Conservation (phyloP, 2,888 invertebrate genomes). For the Bembecia ichneumoniformis region DNA sequence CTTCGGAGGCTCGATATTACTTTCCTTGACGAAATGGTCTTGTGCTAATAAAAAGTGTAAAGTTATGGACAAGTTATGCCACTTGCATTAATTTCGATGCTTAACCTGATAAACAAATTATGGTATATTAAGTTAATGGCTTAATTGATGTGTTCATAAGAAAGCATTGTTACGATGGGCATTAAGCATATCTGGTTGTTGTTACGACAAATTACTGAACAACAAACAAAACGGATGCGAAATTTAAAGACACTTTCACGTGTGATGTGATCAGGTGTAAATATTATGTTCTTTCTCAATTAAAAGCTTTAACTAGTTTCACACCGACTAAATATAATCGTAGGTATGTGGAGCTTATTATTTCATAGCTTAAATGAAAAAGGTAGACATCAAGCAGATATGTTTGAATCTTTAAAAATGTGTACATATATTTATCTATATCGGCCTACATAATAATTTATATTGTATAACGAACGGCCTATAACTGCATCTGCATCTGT, state of each 20-base stretch:
- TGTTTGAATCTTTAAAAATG: no score
- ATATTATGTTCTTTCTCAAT: no score
- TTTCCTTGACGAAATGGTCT: constrained; percentile 65
- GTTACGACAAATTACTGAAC: not conserved
- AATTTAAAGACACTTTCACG: not conserved
- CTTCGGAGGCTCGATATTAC: constrained; percentile 34
- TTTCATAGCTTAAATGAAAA: no score
- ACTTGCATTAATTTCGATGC: constrained; percentile 72
- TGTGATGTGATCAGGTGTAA: no score
- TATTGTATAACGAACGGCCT: no score
- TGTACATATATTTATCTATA: no score
- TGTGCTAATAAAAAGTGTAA: constrained; percentile 70
- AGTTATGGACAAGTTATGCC: constrained; percentile 70
- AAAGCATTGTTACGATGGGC: constrained; percentile 54
- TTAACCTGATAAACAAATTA: constrained; percentile 73
- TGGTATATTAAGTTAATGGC: constrained; percentile 70
- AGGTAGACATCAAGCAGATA: no score
- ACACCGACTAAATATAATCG: no score
- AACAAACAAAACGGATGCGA: not conserved
- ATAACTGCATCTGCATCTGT: no score
- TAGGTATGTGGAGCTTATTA: no score
- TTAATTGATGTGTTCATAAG: constrained; percentile 64
- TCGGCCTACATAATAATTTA: no score
- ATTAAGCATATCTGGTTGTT: constrained; percentile 29
- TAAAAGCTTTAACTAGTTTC: no score